These are phyloP conservation scores for Drosophila azteca DNA, from an alignment of 1,140 invertebrate genomes.

Conservation along the genomic window DNA sequence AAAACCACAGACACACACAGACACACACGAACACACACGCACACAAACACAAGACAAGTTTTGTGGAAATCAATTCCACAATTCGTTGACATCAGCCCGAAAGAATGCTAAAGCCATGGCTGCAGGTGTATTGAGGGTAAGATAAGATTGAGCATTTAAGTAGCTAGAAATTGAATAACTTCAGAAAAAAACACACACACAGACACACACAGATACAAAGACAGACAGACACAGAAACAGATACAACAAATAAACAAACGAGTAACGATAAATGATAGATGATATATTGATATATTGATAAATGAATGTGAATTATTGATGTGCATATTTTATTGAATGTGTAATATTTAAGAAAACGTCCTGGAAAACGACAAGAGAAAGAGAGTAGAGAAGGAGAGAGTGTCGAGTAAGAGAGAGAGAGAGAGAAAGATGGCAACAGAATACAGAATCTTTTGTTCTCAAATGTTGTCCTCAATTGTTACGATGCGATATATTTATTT, in stretches of 20 bases:
- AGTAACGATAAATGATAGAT: slow-evolving; percentile 28
- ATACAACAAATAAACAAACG: slow-evolving; percentile 14
- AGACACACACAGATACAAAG: slow-evolving; percentile 3
- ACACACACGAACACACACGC: background rate
- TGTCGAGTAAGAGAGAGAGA: slow-evolving; percentile 23
- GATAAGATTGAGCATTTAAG: slow-evolving; percentile 63
- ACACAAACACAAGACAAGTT: slow-evolving; percentile 12
- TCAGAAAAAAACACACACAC: slow-evolving; percentile 25
- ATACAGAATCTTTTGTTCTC: slow-evolving; percentile 78
- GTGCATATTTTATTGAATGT: slow-evolving; percentile 80
- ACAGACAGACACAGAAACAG: slow-evolving; percentile 10
- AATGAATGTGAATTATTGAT: slow-evolving; percentile 70
- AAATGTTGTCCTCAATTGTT: slow-evolving; percentile 80
- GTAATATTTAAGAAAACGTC: slow-evolving; percentile 20
- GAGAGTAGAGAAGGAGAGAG: too few relatives aligned
- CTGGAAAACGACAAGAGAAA: background rate
- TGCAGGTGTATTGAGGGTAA: slow-evolving; percentile 22
- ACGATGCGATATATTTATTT: slow-evolving; percentile 73
- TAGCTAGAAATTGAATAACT: slow-evolving; percentile 68
- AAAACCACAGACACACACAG: too few relatives aligned
- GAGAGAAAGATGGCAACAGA: slow-evolving; percentile 59
- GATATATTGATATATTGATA: slow-evolving; percentile 35
- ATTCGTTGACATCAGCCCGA: slow-evolving; percentile 10
- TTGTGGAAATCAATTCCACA: slow-evolving; percentile 22
- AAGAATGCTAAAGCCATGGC: background rate